These are phyloP conservation scores for Morone chrysops DNA, from an alignment of 2,113 vertebrate species.

Conservation along the genomic window DNA sequence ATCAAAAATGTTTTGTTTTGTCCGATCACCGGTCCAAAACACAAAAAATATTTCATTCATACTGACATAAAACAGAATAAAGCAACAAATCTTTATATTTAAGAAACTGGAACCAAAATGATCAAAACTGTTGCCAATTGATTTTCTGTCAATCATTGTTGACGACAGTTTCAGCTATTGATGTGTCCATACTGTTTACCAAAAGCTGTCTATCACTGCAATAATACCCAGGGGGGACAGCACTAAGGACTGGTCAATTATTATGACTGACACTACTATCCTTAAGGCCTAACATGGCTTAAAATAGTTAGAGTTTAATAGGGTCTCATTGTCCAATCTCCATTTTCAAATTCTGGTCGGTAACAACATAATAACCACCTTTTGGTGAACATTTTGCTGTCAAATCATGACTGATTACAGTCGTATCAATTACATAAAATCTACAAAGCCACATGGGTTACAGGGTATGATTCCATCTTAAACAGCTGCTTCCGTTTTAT, in stretches of 20 bases:
- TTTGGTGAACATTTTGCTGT: not conserved
- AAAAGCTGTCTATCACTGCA: too few species aligned
- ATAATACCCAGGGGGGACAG: too few species aligned
- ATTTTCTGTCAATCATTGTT: not conserved
- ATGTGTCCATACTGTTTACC: too few species aligned
- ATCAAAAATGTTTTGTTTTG: too few species aligned
- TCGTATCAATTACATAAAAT: too few species aligned
- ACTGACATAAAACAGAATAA: not conserved
- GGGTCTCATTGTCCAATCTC: not conserved
- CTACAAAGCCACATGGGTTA: not conserved
- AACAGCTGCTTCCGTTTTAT: conserved; percentile 5
- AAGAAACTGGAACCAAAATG: too few species aligned
- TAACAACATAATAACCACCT: too few species aligned
- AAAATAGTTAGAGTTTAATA: too few species aligned
- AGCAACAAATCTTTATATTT: not conserved
- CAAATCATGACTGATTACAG: not conserved
- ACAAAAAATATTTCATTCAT: not conserved
- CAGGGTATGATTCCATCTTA: not conserved
- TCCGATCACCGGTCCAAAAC: too few species aligned
- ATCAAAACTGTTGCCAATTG: too few species aligned
- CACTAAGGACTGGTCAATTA: not conserved
- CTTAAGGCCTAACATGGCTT: not conserved
- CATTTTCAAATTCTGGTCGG: not conserved
- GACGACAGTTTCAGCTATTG: not conserved
- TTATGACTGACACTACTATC: not conserved